Conservation (phyloP, 1,140 invertebrate species). For the Artemia franciscana region DNA sequence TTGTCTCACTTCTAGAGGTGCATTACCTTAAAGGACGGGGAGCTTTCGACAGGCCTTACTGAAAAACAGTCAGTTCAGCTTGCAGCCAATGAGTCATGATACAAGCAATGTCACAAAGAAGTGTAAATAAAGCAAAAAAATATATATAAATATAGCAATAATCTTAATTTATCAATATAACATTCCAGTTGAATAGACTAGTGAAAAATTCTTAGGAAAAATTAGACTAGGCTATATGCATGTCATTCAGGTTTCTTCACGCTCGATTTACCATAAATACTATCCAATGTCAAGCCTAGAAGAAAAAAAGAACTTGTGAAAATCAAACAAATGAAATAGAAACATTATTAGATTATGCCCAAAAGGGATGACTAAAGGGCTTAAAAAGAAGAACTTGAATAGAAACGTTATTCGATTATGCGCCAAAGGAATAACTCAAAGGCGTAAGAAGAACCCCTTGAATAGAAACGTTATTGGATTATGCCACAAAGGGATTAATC, state of each 20-base stretch:
- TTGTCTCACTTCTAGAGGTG: too few relatives aligned
- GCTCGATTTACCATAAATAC: slow-evolving; percentile 21
- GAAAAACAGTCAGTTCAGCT: too few relatives aligned
- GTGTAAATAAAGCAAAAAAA: too few relatives aligned
- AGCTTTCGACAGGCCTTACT: too few relatives aligned
- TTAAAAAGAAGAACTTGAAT: not conserved
- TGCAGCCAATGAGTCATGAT: too few relatives aligned
- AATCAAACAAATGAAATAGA: not conserved
- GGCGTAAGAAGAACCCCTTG: not conserved
- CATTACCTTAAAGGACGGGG: too few relatives aligned
- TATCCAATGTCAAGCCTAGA: slow-evolving; percentile 22
- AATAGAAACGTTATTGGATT: too few relatives aligned
- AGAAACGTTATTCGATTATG: not conserved
- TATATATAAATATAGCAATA: too few relatives aligned
- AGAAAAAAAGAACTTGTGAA: not conserved
- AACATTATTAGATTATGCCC: not conserved
- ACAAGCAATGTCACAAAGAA: too few relatives aligned
- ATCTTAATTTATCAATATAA: not conserved
- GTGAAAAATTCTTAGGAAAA: not conserved
- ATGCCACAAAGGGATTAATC: too few relatives aligned
- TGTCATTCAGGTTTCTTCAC: slow-evolving; percentile 5
- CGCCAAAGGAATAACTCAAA: not conserved
- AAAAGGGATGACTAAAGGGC: not conserved
- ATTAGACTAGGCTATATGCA: not conserved
- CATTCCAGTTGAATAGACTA: not conserved